Evolutionary conservation across 2,888 invertebrate species (phyloP), one percentile per base, ranked within the genome.

Genomic region (Psylliodes chrysocephalus): DNA sequence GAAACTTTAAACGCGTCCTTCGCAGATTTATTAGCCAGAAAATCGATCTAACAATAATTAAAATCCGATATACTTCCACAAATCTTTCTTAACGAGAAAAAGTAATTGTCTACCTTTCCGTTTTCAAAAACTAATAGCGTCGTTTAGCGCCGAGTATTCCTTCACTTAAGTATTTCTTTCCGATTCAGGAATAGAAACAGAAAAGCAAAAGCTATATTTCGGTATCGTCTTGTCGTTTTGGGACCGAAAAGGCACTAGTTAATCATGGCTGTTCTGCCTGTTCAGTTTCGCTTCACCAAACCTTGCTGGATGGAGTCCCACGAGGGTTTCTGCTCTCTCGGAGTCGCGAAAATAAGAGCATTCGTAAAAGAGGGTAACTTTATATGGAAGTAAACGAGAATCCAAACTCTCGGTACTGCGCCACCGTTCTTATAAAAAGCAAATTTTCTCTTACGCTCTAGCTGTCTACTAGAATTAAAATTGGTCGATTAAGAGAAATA

Each of bases 181-280:
- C 22, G 44, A 57, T 47, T 46, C 47, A 25, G 46, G 46, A 19
- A 6, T 7, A 46, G 22, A 46, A 19, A 22, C 22, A 30, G 30
- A 49, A 25, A 49, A 49, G 49, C 35, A 49, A 47, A 30, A 49
- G 59, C 59, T 49, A 59, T 40, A 59, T 59, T 59, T 59, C 59
- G 49, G 59, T 59, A 59, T 59, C 38, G 55, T 28, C 40, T 59
- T 40, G 49, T 62, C 60, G 64, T 60, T 63, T 52, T 49, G 68
- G 67, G 69, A 67, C 52, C 51, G 47, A 46, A 57, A 60, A 49
- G 64, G 64, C 63, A 59, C 67, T 55, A 61, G 67, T 67, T 69
- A 69, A 69, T 69, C 69, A 67, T 66, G 69, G 53, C 61, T 62
- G 56, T 60, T 47, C 57, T 49, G 64, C 54, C 66, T 69, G 60